These are phyloP conservation scores for Zaprionus ornatus DNA, from an alignment of 1,140 invertebrate genomes.

Conservation along the genomic window DNA sequence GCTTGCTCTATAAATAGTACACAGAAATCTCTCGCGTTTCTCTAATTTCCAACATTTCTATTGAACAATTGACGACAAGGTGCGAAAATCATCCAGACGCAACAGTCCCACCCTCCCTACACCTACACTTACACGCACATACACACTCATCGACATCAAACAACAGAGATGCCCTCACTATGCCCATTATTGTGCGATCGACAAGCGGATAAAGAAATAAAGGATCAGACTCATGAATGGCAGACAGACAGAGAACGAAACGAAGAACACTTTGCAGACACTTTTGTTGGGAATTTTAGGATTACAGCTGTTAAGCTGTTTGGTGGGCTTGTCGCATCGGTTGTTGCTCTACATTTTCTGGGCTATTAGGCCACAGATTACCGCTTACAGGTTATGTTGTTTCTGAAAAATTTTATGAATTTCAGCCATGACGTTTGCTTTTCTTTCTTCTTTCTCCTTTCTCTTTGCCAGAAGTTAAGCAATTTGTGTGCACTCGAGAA, in stretches of 20 bases:
- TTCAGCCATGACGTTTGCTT: conserved; percentile 48
- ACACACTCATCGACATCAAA: conserved; percentile 5
- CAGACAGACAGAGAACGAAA: conserved; percentile 35
- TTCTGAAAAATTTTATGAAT: conserved; percentile 24
- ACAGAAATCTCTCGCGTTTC: conserved; percentile 21
- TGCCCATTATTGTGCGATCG: conserved; percentile 77
- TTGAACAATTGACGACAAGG: conserved; percentile 59
- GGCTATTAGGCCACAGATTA: conserved; percentile 56
- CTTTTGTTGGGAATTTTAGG: conserved; percentile 68
- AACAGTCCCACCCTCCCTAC: conserved; percentile 14
- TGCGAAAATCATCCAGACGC: conserved; percentile 70
- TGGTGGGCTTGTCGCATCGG: conserved; percentile 47
- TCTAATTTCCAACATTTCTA: conserved; percentile 38
- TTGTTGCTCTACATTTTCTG: conserved; percentile 60
- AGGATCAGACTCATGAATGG: conserved; percentile 62
- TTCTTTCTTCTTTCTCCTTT: conserved; percentile 12
- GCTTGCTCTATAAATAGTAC: conserved; percentile 27
- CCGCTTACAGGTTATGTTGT: conserved; percentile 42
- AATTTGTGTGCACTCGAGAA: conserved; percentile 54
- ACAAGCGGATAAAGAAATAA: conserved; percentile 65
- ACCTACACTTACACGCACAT: background rate
- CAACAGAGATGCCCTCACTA: conserved; percentile 43
- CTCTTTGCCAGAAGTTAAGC: conserved; percentile 65
- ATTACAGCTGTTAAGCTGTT: conserved; percentile 77
- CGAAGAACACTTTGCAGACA: conserved; percentile 58